Evolutionary conservation across 2,888 invertebrate genomes (phyloP).

Genomic region (Melinaea marsaeus): DNA sequence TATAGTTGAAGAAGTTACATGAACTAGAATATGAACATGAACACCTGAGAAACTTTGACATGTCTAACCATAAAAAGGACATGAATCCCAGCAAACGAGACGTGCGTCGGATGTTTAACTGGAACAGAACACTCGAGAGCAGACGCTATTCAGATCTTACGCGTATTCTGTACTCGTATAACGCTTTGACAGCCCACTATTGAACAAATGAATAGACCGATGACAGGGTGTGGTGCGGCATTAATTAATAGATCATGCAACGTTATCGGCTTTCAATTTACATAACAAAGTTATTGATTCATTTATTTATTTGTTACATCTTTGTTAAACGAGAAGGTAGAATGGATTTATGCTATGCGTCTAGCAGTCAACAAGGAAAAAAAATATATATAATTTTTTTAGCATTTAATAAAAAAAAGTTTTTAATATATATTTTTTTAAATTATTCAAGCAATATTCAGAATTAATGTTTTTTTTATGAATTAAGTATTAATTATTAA

Average conservation of each 20-base stretch:
- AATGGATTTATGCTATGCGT: no score
- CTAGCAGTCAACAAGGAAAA: no score
- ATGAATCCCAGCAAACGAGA: conserved; percentile 26
- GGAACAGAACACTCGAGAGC: conserved; percentile 57
- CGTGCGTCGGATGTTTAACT: conserved; percentile 60
- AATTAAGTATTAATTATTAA: no score
- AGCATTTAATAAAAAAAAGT: no score
- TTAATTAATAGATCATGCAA: conserved; percentile 63
- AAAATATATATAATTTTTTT: no score
- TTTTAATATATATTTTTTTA: neutral
- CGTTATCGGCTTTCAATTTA: conserved; percentile 50
- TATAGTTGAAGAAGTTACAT: neutral
- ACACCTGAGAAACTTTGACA: conserved; percentile 20
- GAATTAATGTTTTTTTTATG: no score
- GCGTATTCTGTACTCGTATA: conserved; percentile 46
- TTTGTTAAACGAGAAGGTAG: conserved; percentile 11
- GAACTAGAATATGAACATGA: no score
- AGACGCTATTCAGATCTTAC: conserved; percentile 68
- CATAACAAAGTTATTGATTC: conserved; percentile 28
- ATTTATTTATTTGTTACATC: no score
- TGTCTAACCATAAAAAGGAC: conserved; percentile 29
- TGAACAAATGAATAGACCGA: conserved; percentile 63
- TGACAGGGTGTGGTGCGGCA: conserved; percentile 57
- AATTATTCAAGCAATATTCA: no score
- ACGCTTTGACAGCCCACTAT: conserved; percentile 66